These are phyloP conservation scores for Ciconia boyciana DNA, from an alignment of 2,113 vertebrate species.

Conservation along the genomic window DNA sequence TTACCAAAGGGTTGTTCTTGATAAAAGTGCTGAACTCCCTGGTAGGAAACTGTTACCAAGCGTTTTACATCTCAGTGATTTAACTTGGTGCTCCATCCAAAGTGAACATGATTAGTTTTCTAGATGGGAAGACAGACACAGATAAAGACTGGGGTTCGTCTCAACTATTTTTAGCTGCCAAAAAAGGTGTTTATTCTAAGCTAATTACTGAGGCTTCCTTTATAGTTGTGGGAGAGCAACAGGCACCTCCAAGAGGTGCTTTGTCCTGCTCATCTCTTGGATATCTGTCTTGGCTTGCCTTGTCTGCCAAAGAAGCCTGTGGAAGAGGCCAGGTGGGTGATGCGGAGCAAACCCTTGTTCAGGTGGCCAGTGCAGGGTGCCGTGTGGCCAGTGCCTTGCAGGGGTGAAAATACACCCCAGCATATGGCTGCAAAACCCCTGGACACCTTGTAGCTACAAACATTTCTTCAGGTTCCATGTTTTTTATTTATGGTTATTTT, in stretches of 20 bases:
- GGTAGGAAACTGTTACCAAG: neutral
- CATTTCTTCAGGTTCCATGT: neutral
- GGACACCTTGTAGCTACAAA: neutral
- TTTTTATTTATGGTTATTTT: neutral
- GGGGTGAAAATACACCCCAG: neutral
- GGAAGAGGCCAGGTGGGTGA: neutral
- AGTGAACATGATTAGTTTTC: neutral
- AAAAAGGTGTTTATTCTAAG: neutral
- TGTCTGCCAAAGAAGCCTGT: neutral
- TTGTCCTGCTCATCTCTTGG: neutral
- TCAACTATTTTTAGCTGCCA: neutral
- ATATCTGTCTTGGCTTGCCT: neutral
- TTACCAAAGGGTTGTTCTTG: neutral
- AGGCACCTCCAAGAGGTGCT: neutral
- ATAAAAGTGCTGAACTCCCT: neutral
- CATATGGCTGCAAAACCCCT: neutral
- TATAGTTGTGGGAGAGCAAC: neutral
- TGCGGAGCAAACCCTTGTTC: rapidly evolving
- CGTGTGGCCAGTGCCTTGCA: neutral
- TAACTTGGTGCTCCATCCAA: neutral
- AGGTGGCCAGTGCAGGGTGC: rapidly evolving
- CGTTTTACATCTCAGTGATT: neutral
- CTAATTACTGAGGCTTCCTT: neutral
- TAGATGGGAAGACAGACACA: neutral
- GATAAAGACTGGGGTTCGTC: neutral